A percentile compares a stretch with the other conserved stretches of the same genome.
Conservation (phyloP, 92 coral and sea anemone genomes). For the Metridium senile region DNA sequence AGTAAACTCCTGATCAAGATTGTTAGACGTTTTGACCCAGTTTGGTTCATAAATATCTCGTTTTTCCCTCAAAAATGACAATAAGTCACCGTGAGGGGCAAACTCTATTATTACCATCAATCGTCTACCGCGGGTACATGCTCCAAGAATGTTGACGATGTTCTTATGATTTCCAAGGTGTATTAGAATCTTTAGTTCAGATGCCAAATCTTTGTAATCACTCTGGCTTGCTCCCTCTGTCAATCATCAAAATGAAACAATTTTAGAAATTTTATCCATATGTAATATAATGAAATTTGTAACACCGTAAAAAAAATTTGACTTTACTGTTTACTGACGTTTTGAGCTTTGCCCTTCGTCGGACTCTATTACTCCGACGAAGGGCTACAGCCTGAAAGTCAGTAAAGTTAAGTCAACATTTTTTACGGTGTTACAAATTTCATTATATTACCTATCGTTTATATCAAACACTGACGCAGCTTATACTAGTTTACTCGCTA, state of each 20-base stretch:
- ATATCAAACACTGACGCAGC: too few species aligned
- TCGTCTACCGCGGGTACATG: slow-evolving; percentile 63
- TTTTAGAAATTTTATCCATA: background rate
- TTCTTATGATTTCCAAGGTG: slow-evolving; percentile 81
- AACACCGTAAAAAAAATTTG: too few species aligned
- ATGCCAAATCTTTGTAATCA: slow-evolving; percentile 79
- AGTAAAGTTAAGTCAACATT: too few species aligned
- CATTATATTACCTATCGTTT: too few species aligned
- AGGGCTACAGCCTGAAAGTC: too few species aligned
- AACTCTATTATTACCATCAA: slow-evolving; percentile 70
- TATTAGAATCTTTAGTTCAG: slow-evolving; percentile 79
- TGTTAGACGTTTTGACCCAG: slow-evolving; percentile 63
- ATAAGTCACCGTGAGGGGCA: slow-evolving; percentile 72
- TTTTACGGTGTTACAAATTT: too few species aligned
- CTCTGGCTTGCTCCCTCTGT: slow-evolving; percentile 70
- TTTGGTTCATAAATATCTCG: slow-evolving; percentile 62
- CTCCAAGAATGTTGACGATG: slow-evolving; percentile 78
- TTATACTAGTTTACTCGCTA: too few species aligned
- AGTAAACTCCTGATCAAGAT: slow-evolving; percentile 75
- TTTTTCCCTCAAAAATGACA: slow-evolving; percentile 55
- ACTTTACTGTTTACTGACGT: too few species aligned
- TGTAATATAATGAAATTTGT: too few species aligned
- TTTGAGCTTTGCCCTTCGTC: too few species aligned
- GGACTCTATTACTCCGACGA: too few species aligned
- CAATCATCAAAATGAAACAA: background rate